Evolutionary conservation across 2,888 invertebrate genomes (phyloP), one percentile per base, ranked within the genome.

Genomic region (Lissocephala sabroskyi): DNA sequence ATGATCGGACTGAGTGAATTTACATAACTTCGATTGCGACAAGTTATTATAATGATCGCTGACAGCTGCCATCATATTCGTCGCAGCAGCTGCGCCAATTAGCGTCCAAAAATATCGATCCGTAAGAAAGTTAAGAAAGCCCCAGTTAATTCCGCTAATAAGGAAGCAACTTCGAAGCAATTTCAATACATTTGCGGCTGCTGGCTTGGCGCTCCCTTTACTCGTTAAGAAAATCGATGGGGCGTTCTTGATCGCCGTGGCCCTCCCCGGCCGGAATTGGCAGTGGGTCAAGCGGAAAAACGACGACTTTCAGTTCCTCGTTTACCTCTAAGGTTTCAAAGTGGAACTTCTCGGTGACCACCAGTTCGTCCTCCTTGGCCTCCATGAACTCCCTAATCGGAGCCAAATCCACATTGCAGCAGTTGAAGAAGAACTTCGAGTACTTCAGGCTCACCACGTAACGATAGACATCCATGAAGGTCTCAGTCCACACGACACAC

Each of bases 1-100:
- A 26, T 56, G 45, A 49, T 19, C 35, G 39, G 33, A 46, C 32
- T 42, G 49, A 57, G 54, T 48, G 50, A 52, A 33, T 28, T 40
- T 1, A 28, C 42, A 42, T 30, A 42, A 45, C 40, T 40, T 16
- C 39, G 16, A 32, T 33, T 37, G 35, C 43, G 33, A 32, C 41
- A 28, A 46, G 35, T 56, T 58, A 54, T 62, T 51, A 52, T 19
- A 40, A 49, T 68, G 56, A 39, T 37, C 59, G 65, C 53, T 73
- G 68, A 68, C 73, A 73, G 65, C 45, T 73, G 73, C 57, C 61
- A 59, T 68, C 63, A 68, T 59, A 73, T 63, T 62, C 55, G 55
- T 53, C 29, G 47, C 56, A 56, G 48, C 50, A 37, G 49, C 64
- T 56, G 59, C 43, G 48, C 53, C 56, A 62, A 71, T 73, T 60